Conservation (phyloP, 2,888 invertebrate genomes). For the Strigamia maritima region DNA sequence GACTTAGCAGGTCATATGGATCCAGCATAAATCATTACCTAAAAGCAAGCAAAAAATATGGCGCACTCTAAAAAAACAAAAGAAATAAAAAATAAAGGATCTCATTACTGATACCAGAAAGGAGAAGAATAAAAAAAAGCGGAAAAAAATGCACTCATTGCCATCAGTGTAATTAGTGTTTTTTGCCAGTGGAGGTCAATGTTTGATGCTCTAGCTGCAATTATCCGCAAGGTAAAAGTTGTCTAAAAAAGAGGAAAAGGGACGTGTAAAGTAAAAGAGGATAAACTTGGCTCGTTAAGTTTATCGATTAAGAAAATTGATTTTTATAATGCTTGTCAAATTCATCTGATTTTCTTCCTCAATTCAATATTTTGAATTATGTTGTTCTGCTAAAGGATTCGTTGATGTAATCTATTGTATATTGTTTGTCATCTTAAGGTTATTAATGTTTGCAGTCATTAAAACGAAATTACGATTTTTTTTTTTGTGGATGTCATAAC, state of each 20-base stretch:
- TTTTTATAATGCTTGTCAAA: too few species aligned
- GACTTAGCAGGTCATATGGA: background rate
- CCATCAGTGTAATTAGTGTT: slow-evolving; percentile 4
- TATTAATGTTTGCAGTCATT: too few species aligned
- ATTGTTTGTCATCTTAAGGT: too few species aligned
- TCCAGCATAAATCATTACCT: background rate
- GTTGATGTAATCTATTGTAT: too few species aligned
- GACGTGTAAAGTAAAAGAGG: too few species aligned
- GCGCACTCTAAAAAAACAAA: background rate
- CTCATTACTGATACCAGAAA: background rate
- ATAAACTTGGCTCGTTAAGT: background rate
- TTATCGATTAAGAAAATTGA: too few species aligned
- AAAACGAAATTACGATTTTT: too few species aligned
- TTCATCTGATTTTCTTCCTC: too few species aligned
- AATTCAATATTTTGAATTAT: too few species aligned
- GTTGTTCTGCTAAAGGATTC: too few species aligned
- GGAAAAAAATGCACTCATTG: background rate
- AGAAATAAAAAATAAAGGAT: background rate
- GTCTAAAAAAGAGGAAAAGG: too few species aligned
- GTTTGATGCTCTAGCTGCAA: background rate
- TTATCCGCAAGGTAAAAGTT: background rate
- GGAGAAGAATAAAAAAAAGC: background rate
- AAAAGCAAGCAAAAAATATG: background rate
- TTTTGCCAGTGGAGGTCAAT: background rate
- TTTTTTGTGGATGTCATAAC: too few species aligned